Base-by-base conservation (phyloP, 2,888 invertebrate species). In the Agrotis ipsilon region DNA sequence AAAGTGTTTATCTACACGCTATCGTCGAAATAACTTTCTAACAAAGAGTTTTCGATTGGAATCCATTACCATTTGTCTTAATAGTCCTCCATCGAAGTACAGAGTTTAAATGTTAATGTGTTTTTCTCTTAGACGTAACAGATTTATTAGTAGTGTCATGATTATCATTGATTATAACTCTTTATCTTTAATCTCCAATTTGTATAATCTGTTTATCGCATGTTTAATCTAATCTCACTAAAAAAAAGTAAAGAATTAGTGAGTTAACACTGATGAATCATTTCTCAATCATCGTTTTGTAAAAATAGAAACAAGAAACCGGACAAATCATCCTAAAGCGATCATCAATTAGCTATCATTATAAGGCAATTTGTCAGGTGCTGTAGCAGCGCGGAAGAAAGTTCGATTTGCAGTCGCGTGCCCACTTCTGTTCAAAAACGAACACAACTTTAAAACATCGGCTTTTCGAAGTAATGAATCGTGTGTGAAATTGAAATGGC, bases 351-450 rank as follows among this genome's bases (percentile, higher is more conserved):
- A 92, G 86, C 85, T 82, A 87, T 91, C 90, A 93, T 94, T 93
- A 93, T 91, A 92, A 92, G 90, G 90, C 90, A 89, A 93, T 93
- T 91, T 92, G 90, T 93, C 89, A 90, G 90, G 84, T 88, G 87
- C 84, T 82, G 72, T 85, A 83, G 77, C 83, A 80, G 74, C 68
- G 68, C 76, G 74, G 87, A 92, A 89, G 92, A 92, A 92, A 92
- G 91, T 91, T 88, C 68, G 64, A 57, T 75, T 70, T 63, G 39
- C 58, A 82, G 90, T 91, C 91, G 91, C 91, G 91, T 92, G 91
- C 90, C 82, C 84, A 80, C 83, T 82, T 76, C 80, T 76, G 79
- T 75, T 83, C 80, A 85, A 88, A 89, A 87, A 88, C 71, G 86
- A 87, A 85, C 84, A 87, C 55, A 67, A 78, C 62, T 58, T 84